A percentile compares a stretch with the other conserved stretches of the same genome.
Conservation (phyloP, 2,797 vertebrate species). For the Neoniphon sammara region DNA sequence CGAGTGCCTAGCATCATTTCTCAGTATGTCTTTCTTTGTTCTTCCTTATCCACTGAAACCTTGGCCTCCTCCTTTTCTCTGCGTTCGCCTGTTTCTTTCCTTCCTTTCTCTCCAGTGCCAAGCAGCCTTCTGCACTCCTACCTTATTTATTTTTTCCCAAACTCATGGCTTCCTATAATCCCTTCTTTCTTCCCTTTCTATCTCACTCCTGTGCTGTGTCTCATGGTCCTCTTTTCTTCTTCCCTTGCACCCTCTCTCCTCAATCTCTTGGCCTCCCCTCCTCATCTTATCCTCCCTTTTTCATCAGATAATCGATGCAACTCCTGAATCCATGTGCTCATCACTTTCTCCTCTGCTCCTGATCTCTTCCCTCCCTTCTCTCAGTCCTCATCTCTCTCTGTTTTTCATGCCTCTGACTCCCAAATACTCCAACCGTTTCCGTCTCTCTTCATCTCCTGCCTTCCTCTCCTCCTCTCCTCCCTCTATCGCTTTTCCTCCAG, state of each 20-base stretch:
- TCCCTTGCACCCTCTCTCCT: background rate
- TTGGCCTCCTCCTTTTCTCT: background rate
- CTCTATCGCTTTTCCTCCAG: background rate
- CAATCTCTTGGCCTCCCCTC: background rate
- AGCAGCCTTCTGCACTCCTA: background rate
- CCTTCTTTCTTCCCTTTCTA: background rate
- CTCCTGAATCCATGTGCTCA: conserved; percentile 43
- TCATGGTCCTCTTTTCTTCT: conserved; percentile 23
- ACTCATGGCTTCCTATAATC: conserved; percentile 17
- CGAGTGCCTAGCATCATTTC: too few relatives aligned
- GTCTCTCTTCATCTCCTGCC: conserved; percentile 1
- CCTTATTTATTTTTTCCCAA: conserved; percentile 2
- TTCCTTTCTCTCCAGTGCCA: background rate
- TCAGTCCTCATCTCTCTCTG: background rate
- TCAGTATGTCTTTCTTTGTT: background rate
- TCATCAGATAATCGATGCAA: conserved; percentile 53
- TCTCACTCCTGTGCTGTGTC: conserved; percentile 22
- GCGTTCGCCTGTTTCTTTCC: background rate
- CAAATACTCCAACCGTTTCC: conserved; percentile 25
- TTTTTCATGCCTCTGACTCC: conserved; percentile 13
- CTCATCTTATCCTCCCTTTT: background rate
- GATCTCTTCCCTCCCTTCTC: background rate
- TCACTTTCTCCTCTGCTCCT: conserved; percentile 18
- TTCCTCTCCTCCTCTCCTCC: background rate
- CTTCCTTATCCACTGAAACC: background rate